Base-by-base conservation (phyloP, 35 echinoderm and acorn worm genomes). In the Anneissia japonica region DNA sequence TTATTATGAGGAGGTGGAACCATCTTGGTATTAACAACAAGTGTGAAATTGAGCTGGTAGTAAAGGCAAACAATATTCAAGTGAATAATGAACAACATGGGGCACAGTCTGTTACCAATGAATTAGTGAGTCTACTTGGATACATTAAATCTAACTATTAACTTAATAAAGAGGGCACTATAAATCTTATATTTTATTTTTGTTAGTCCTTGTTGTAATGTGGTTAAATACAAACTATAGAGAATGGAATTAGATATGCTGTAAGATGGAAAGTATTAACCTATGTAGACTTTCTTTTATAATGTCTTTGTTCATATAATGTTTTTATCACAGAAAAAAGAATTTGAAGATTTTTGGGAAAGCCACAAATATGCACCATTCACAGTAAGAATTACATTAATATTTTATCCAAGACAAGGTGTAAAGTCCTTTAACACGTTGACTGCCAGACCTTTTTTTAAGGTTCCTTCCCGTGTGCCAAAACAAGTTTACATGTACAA, bases 301-400 rank as follows among this genome's bases (percentile, higher is more conserved):
- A n/a, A n/a, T n/a, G n/a, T n/a, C n/a, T n/a, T n/a, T n/a, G n/a
- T n/a, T n/a, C n/a, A n/a, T n/a, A n/a, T n/a, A n/a, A n/a, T n/a
- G n/a, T 75, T 74, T 38, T 74, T 87, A 51, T 83, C 33, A 23
- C 84, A 96, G 95, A 93, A 85, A 88, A 89, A 97, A 91, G 95
- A 97, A 46, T 91, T 97, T 93, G 95, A 97, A 84, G 95, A 93
- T 81, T 97, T 97, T 84, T 97, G 95, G 95, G 95, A 97, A 36
- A 91, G 83, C 35, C 86, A 93, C 74, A 91, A 89, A 37, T 91
- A 88, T 46, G 73, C 84, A 84, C 93, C 93, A 86, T 87, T 96
- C 37, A 85, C 86, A 30, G 93, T 96, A 79, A 89, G 93, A 86
- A 46, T 33, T 32, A 26, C 13, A 3, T 34, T 43, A 36, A 81